Base-by-base conservation (phyloP, 1,140 invertebrate genomes). In the Chymomyza costata region DNA sequence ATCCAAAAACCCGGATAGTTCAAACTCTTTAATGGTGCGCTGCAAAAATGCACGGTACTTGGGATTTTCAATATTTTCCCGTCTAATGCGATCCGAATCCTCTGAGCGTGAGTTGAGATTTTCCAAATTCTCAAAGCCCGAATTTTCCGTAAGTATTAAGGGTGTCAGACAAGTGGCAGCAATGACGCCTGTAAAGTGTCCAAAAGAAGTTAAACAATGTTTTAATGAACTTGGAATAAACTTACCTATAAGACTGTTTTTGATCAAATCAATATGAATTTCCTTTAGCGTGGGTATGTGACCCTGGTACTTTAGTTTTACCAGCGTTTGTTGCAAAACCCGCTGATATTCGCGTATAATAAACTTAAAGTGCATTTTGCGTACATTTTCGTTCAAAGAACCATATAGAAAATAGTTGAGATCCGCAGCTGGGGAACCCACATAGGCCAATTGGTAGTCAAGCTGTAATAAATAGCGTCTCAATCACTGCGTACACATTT, bases 351-450 rank as follows among this genome's bases (percentile, higher is more conserved):
- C 82, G 35, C 85, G 68, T 6, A 90, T 67, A 32, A 90, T 82
- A 46, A 86, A 85, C 21, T 86, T 87, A 66, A 88, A 88, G 57
- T 88, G 86, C 0, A 69, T 66, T 54, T 83, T 83, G n/a, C 89
- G 86, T 2, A 90, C 83, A 61, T 88, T 86, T 38, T 87, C 86
- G 31, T 84, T 87, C 1, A 89, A 85, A 5, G 89, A 89, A 14
- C 87, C 88, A 39, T 87, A 90, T 2, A 90, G 64, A 35, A 90
- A 85, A 61, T 88, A 88, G 11, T 87, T 86, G 34, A 90, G 81
- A 71, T 90, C 89, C 25, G 89, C 82, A 13, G 88, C 88, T 10
- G 89, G 86, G 2, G 89, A 89, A 6, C 88, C 88, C 38, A 89
- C 88, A 32, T 88, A 87, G 1, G 86, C 69, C 28, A 90, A 56